Evolutionary conservation across 1,140 invertebrate species (phyloP), one percentile per base, ranked within the genome.

Genomic region (Calliopsis andreniformis): DNA sequence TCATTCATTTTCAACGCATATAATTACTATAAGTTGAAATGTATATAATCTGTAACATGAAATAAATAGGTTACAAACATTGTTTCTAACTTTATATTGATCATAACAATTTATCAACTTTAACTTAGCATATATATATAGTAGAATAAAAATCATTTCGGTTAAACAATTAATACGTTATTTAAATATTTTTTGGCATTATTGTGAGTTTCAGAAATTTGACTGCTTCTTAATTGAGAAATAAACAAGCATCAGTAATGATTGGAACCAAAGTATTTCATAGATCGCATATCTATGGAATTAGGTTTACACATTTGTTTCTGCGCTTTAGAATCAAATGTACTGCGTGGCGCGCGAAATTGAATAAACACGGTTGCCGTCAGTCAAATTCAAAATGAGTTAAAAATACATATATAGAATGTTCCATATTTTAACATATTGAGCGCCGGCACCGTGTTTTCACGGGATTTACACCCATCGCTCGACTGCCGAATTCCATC

Each of bases 291-390:
- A 84, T 83, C 51, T 51, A 28, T 75, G 58, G 51, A 76, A 35
- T 70, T 12, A 42, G 49, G 47, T 55, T 39, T 64, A 68, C 82
- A 79, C 81, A 81, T 88, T 88, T 82, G 67, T 81, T 89, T 88
- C 89, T 89, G 88, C 88, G 88, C 88, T 85, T 86, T 89, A 90
- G 87, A 87, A 80, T 82, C 62, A 68, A 85, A 79, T 72, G 87
- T 81, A 82, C 63, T 18, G 25, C 45, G 43, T 45, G 18, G 71
- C 66, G 71, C 78, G 77, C 67, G 55, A 28, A 79, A 59, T 66
- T 23, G 23, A 53, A 56, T 42, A 71, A 78, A 66, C 18, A 72
- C 28, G 70, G 53, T 76, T 47, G 56, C 77, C 62, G 55, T 79
- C 59, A 83, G 76, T 83, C 81, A 67, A 63, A 76, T 83, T 79